Conservation (phyloP, 2,113 vertebrate species). For the Hemiscyllium ocellatum region DNA sequence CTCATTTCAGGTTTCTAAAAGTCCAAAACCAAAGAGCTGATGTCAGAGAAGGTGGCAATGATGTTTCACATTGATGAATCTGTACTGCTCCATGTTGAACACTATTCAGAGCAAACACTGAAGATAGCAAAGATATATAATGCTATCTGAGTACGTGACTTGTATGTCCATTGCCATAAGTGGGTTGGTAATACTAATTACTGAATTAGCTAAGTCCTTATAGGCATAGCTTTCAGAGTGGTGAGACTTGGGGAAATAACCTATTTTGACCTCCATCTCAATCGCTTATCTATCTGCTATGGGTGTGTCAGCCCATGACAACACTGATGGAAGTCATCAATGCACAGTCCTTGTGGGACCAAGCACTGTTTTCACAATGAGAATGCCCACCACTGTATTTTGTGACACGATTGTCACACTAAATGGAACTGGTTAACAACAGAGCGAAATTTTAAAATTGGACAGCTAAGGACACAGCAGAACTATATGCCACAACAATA, state of each 20-base stretch:
- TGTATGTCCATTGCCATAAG: background rate
- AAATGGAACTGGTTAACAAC: background rate
- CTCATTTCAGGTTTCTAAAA: background rate
- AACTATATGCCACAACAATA: background rate
- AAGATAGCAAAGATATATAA: background rate
- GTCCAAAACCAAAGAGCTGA: background rate
- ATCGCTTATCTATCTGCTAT: background rate
- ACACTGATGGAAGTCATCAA: background rate
- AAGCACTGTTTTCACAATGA: background rate
- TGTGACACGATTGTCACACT: background rate
- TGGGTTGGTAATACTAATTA: background rate
- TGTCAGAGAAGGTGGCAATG: background rate
- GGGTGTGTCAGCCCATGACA: background rate
- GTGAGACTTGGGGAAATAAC: background rate
- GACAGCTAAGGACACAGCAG: background rate
- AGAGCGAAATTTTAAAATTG: background rate
- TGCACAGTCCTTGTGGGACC: background rate
- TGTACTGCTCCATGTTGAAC: background rate
- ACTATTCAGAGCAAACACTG: background rate
- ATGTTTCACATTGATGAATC: background rate
- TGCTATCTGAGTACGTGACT: background rate
- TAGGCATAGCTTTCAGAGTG: background rate
- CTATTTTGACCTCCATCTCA: background rate
- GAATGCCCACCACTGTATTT: background rate
- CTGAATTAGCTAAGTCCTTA: background rate